phyloP scores from a whole-genome alignment of 2,113 vertebrate genomes.

The Rousettus leschenaultii region DNA sequence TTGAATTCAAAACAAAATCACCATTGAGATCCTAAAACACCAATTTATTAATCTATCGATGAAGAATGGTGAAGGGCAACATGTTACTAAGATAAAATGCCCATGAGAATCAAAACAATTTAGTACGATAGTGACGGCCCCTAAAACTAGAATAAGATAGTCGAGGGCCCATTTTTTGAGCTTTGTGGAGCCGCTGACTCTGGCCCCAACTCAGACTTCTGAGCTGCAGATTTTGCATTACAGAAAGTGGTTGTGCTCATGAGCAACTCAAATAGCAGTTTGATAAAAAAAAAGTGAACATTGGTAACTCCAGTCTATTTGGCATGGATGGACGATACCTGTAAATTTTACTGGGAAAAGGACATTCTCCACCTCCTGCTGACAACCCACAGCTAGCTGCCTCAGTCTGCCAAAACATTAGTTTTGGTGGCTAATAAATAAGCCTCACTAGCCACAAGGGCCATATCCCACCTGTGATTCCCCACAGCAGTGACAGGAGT shows the following conservation, averaged over 20 bases:
- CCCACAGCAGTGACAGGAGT: background rate
- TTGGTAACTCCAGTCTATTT: background rate
- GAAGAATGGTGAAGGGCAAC: background rate
- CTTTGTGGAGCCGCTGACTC: background rate
- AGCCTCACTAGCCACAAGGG: background rate
- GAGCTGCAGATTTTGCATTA: background rate
- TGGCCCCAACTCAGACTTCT: background rate
- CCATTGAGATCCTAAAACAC: background rate
- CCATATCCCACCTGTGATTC: background rate
- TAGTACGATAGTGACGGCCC: background rate
- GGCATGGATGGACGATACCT: background rate
- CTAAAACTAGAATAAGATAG: background rate
- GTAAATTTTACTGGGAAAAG: background rate
- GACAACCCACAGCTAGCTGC: background rate
- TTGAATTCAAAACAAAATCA: background rate
- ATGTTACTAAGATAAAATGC: background rate
- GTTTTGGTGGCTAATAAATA: accelerated
- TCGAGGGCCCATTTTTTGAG: background rate
- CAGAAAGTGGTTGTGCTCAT: background rate
- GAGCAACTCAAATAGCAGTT: background rate
- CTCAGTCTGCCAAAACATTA: no score
- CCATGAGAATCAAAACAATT: background rate
- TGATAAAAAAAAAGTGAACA: background rate
- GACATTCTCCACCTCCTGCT: background rate
- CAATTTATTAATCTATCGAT: background rate